phyloP scores from a whole-genome alignment of 1,140 invertebrate species.

The Pseudachorutes palmiensis region DNA sequence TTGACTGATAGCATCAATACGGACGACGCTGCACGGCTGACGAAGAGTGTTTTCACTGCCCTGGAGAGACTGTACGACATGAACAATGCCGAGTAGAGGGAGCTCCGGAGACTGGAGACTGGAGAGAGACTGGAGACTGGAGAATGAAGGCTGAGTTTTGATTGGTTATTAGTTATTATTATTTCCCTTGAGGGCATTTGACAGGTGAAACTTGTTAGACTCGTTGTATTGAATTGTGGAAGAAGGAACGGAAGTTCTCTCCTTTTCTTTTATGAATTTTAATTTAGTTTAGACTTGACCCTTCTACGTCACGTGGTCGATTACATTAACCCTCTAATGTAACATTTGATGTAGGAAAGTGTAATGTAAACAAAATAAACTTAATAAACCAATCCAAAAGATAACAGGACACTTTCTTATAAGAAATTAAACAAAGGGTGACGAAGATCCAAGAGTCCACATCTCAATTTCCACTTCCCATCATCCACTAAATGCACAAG shows the following conservation, averaged over 20 bases:
- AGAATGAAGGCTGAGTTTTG: background rate
- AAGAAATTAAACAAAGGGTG: too few species aligned
- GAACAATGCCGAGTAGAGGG: slow-evolving; percentile 11
- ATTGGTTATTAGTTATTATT: too few species aligned
- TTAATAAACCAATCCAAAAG: too few species aligned
- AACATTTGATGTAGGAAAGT: background rate
- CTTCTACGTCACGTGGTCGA: background rate
- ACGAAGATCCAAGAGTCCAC: too few species aligned
- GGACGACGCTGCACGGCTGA: slow-evolving; percentile 31
- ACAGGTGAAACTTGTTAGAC: background rate
- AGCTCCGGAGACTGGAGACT: background rate
- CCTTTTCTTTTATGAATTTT: background rate
- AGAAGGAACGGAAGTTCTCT: background rate
- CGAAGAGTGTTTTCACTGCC: slow-evolving; percentile 29
- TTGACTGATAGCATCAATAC: slow-evolving; percentile 25
- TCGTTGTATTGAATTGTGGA: background rate
- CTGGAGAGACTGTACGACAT: slow-evolving; percentile 28
- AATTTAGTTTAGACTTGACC: background rate
- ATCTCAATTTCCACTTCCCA: too few species aligned
- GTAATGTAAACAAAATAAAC: background rate
- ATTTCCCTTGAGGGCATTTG: background rate
- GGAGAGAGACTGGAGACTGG: background rate
- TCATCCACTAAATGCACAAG: too few species aligned
- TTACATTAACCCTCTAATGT: background rate
- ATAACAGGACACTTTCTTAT: too few species aligned